Conservation (phyloP, 2,113 vertebrate species). For the Oplegnathus fasciatus region DNA sequence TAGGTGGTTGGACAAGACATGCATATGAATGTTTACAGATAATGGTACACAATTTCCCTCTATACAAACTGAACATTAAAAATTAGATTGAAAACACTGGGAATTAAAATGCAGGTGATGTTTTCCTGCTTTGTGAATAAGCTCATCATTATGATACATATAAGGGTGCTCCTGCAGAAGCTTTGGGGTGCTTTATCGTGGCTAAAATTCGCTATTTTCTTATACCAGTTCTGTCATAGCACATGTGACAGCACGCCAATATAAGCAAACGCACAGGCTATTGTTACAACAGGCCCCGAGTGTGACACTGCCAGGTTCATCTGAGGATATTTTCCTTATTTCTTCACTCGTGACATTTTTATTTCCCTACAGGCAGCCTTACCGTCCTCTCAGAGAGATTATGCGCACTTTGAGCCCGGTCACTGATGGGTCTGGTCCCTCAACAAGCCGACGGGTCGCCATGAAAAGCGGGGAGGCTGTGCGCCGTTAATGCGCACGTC, state of each 20-base stretch:
- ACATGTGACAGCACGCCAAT: neutral
- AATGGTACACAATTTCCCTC: no score
- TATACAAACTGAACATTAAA: neutral
- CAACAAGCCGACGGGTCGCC: conserved; percentile 42
- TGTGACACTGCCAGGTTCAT: conserved; percentile 42
- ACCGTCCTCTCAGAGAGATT: conserved; percentile 10
- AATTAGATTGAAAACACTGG: neutral
- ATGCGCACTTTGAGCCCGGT: neutral
- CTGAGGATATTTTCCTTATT: conserved; percentile 14
- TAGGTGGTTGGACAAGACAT: neutral
- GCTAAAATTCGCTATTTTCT: neutral
- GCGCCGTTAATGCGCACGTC: conserved; percentile 50
- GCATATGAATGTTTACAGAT: neutral
- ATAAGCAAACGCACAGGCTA: neutral
- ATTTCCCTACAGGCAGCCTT: neutral
- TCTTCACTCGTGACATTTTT: neutral
- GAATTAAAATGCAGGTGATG: neutral
- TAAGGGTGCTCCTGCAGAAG: neutral
- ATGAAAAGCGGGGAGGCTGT: conserved; percentile 33
- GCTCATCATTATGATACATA: no score
- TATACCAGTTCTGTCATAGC: neutral
- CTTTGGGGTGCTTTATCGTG: neutral
- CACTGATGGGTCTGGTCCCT: conserved; percentile 23
- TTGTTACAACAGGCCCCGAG: conserved; percentile 14
- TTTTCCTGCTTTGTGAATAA: neutral